phyloP scores from a whole-genome alignment of 2,888 invertebrate genomes.

The Diplazon laetatorius region DNA sequence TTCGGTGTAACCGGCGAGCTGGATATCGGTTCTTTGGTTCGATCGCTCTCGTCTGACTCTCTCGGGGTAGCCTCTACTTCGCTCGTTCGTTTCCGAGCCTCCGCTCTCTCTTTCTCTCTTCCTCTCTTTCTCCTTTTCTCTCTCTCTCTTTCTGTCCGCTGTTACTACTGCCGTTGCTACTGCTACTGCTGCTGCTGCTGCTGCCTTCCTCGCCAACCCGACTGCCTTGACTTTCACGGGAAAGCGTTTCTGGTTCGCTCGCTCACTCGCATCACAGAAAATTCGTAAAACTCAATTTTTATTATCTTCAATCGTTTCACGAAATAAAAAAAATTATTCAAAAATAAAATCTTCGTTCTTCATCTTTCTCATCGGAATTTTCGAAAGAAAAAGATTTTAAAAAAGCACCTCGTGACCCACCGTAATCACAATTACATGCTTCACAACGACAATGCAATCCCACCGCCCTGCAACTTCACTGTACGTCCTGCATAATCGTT shows the following conservation, averaged over 20 bases:
- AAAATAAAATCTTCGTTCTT: conserved; percentile 6
- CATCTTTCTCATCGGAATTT: not conserved
- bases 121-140: conserved; percentile 7
- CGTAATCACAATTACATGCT: no score
- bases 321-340: no score
- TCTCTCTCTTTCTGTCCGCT: conserved; percentile 25
- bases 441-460: no score
- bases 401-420: no score
- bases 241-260: conserved; percentile 37
- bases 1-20: conserved; percentile 65
- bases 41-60: conserved; percentile 36
- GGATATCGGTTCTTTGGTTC: conserved; percentile 62
- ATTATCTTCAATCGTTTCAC: not conserved
- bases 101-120: conserved; percentile 32
- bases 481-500: no score
- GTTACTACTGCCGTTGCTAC: conserved; percentile 21
- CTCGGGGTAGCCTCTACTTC: not conserved
- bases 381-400: no score
- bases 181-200: no score
- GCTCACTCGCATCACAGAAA: not conserved
- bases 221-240: conserved; percentile 59
- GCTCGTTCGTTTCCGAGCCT: conserved; percentile 11
- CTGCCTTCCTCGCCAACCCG: conserved; percentile 52
- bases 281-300: not conserved
- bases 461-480: no score